Base-by-base conservation (phyloP, 1,140 invertebrate species). In the Ctenoplectra terminalis region DNA sequence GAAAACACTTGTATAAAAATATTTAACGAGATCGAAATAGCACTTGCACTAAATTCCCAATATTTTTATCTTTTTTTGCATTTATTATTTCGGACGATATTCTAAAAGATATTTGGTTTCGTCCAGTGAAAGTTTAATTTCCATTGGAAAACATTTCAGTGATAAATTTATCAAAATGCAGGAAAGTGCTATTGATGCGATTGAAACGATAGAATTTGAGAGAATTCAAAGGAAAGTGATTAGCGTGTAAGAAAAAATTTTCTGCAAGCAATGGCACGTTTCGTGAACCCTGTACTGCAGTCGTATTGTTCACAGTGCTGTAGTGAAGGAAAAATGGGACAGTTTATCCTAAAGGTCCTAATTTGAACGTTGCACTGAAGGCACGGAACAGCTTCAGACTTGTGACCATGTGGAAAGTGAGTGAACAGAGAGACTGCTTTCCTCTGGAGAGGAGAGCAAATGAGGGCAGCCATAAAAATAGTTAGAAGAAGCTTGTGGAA, bases 381-480 rank as follows among this genome's bases (percentile, higher is more conserved):
- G 17, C 37, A 31, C 8, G 63, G 40, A 23, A 66, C 34, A 17
- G 34, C 26, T 63, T 40, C 8, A 34, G 26, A 40, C 40, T 5
- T 9, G n/a, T n/a, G 0, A 31, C 37, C 37, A 34, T n/a, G 50
- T 60, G 40, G 66, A 78, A 69, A 58, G 52, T 70, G 37, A 60
- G 23, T 26, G 64, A 46, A 54, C 31, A 31, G 17, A 48, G 43
- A 78, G 52, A 78, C 11, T 31, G 15, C 52, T 50, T 78, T 48
- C 64, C 17, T 70, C 15, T 29, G 5, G 29, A 81, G 56, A 64
- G 70, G 34, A 71, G 40, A 58, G 75, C 50, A 43, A 85, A 71
- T 1, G 71, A 67, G 52, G 58, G 67, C 75, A 26, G 48, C 29
- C 37, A 43, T 84, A 74, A 75, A 85, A 43, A 29, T 58, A 43